Evolutionary conservation across 2,888 invertebrate genomes (phyloP).

Genomic region (Cynaeus angustus): DNA sequence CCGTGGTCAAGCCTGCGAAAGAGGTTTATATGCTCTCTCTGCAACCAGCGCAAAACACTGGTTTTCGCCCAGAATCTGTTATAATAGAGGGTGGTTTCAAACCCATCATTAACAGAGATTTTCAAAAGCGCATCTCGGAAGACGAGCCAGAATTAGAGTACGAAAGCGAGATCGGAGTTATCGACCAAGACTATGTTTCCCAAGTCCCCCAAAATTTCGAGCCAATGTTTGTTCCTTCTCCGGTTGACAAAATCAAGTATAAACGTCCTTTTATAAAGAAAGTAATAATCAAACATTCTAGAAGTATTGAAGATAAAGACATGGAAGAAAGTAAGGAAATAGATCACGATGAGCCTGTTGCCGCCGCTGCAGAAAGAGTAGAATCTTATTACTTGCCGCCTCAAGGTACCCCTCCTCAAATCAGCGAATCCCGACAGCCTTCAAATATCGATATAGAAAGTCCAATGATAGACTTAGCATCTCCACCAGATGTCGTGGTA

Average conservation of each 20-base stretch:
- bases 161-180: slow-evolving; percentile 73
- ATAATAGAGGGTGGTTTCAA: slow-evolving; percentile 90
- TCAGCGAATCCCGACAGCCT: slow-evolving; percentile 53
- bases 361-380: slow-evolving; percentile 82
- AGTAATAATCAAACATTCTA: slow-evolving; percentile 55
- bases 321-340: neutral
- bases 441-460: slow-evolving; percentile 71
- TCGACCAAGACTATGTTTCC: slow-evolving; percentile 71
- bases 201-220: slow-evolving; percentile 79
- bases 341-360: slow-evolving; percentile 71
- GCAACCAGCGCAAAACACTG: slow-evolving; percentile 17
- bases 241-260: slow-evolving; percentile 76
- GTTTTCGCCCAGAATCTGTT: slow-evolving; percentile 85
- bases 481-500: slow-evolving; percentile 77
- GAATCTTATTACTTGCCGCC: slow-evolving; percentile 86
- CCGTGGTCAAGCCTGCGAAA: slow-evolving; percentile 33
- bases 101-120: slow-evolving; percentile 79
- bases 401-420: slow-evolving; percentile 71
- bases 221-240: slow-evolving; percentile 88
- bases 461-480: slow-evolving; percentile 61
- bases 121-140: slow-evolving; percentile 73
- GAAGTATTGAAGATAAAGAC: slow-evolving; percentile 21
- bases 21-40: slow-evolving; percentile 1
- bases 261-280: slow-evolving; percentile 64
- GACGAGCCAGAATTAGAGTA: slow-evolving; percentile 67